Conservation (phyloP, 37 sponge, comb jelly and placozoan genomes). For the Mnemiopsis leidyi region DNA sequence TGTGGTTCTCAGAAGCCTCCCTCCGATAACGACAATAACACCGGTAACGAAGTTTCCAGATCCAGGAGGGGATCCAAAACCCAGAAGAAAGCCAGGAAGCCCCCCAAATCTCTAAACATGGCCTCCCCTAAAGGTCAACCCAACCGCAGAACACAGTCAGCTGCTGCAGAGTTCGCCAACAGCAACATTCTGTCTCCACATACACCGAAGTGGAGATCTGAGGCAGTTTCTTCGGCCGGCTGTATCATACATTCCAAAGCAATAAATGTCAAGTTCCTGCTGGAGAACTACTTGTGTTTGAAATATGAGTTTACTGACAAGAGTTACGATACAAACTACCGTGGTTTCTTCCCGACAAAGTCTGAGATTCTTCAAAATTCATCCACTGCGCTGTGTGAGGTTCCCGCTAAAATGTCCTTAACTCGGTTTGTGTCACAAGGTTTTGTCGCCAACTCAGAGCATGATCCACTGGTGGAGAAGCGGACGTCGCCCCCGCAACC, state of each 20-base stretch:
- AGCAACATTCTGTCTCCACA: conserved; percentile 38
- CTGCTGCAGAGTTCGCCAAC: conserved; percentile 51
- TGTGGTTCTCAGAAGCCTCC: conserved; percentile 13
- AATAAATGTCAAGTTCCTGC: conserved; percentile 49
- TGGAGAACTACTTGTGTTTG: conserved; percentile 58
- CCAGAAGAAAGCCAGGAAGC: conserved; percentile 55
- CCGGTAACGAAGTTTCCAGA: background rate
- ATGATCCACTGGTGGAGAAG: conserved; percentile 14
- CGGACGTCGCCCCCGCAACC: background rate
- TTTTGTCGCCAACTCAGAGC: conserved; percentile 47
- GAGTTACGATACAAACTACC: background rate
- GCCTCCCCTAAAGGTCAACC: conserved; percentile 17
- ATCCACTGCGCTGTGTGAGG: background rate
- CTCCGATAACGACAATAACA: background rate
- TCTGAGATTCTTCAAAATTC: background rate
- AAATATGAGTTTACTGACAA: conserved; percentile 4
- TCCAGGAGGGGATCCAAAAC: conserved; percentile 31
- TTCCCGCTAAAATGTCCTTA: background rate
- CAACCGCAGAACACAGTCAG: background rate
- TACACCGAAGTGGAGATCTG: conserved; percentile 57
- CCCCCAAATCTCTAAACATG: conserved; percentile 54
- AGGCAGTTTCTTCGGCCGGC: conserved; percentile 54
- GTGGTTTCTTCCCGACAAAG: conserved; percentile 42
- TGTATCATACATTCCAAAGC: conserved; percentile 60
- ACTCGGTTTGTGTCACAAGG: conserved; percentile 52